phyloP scores from a whole-genome alignment of 1,140 invertebrate genomes.

The Drosophila carrolli region DNA sequence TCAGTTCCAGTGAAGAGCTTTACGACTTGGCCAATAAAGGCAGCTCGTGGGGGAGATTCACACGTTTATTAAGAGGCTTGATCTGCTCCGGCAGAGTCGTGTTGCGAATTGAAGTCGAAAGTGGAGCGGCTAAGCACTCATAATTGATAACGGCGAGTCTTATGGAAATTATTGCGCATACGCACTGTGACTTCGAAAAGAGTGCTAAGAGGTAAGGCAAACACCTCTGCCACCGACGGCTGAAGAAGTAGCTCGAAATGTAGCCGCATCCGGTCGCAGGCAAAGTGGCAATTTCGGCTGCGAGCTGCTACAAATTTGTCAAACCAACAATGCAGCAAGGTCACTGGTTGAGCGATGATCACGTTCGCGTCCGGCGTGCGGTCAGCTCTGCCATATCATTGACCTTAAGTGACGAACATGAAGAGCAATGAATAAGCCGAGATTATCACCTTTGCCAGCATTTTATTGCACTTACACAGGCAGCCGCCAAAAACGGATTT shows the following conservation, averaged over 20 bases:
- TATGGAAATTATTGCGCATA: slow-evolving; percentile 66
- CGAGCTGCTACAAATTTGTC: slow-evolving; percentile 75
- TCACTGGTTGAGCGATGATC: slow-evolving; percentile 62
- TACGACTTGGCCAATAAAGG: slow-evolving; percentile 34
- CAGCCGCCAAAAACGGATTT: slow-evolving; percentile 42
- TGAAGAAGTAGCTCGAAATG: slow-evolving; percentile 28
- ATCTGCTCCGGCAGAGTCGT: slow-evolving; percentile 26
- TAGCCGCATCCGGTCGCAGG: slow-evolving; percentile 68
- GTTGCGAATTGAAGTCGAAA: slow-evolving; percentile 68
- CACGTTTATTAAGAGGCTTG: slow-evolving; percentile 67
- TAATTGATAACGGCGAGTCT: slow-evolving; percentile 59
- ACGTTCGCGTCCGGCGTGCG: slow-evolving; percentile 59
- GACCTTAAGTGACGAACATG: slow-evolving; percentile 76
- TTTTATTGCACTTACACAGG: slow-evolving; percentile 72
- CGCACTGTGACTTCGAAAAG: slow-evolving; percentile 31
- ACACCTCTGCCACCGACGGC: slow-evolving; percentile 39
- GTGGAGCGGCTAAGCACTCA: slow-evolving; percentile 33
- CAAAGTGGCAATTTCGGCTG: slow-evolving; percentile 66
- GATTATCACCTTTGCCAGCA: slow-evolving; percentile 78
- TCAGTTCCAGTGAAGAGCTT: slow-evolving; percentile 47
- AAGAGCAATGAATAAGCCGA: slow-evolving; percentile 77
- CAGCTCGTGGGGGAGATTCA: slow-evolving; percentile 47
- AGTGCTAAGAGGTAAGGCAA: slow-evolving; percentile 56
- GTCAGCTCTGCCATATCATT: slow-evolving; percentile 74
- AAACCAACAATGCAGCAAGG: slow-evolving; percentile 75